Evolutionary conservation across 2,113 vertebrate species (phyloP), one percentile per base, ranked within the genome.

Genomic region (Silurus asotus): DNA sequence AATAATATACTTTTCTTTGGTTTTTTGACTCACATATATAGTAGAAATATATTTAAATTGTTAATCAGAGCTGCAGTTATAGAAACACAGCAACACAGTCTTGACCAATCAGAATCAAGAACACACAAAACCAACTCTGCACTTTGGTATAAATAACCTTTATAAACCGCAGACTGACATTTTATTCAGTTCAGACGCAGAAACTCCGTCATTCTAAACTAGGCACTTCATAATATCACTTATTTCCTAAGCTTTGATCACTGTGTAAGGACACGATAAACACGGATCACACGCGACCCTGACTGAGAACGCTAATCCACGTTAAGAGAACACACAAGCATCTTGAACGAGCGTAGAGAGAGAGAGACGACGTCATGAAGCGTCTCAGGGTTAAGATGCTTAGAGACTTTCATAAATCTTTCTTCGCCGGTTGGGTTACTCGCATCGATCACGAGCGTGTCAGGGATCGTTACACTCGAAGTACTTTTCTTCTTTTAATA

Each of bases 311-410:
- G 37, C 4, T 51, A 64, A 64, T 76, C 70, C 72, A 28, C 15
- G 53, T 53, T 64, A 64, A 53, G 56, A 51, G 70, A 13, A 37
- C 83, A 51, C 45, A 8, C 28, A 17, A 37, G 69, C 19, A n/a
- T 45, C 53, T 49, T 19, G 62, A 28, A 28, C 67, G 65, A 51
- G 55, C 19, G 13, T 14, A 45, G 20, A 49, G 45, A 55, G 20
- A 49, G 45, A 55, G 48, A 56, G 55, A 51, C 25, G 59, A 84
- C 65, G 56, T 56, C 64, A 65, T 49, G 48, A 83, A 86, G 70
- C 49, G 59, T 37, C n/a, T 74, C 59, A 15, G 79, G n/a, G 58
- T n/a, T 81, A 88, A 86, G 64, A 87, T 1, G 59, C 75, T 89
- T 84, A 76, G 11, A 20, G 80, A 53, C 83, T 82, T 76, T 85